phyloP scores from a whole-genome alignment of 30 jellyfish, hydroid and myxozoan genomes.

The Rhopilema esculentum region DNA sequence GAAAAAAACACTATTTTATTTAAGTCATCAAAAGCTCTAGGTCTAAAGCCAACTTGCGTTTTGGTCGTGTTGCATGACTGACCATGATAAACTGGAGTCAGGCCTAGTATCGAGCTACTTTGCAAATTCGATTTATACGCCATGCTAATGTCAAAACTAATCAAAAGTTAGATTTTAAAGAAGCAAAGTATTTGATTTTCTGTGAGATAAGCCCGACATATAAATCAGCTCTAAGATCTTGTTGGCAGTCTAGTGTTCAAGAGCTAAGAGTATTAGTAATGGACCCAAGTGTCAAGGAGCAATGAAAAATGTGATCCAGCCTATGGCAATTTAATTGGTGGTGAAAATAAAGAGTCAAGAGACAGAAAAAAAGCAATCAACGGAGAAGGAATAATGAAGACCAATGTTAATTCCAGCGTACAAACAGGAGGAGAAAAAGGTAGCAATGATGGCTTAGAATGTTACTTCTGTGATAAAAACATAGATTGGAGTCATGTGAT shows the following conservation, averaged over 20 bases:
- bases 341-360: conserved; percentile 31
- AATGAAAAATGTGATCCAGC: conserved; percentile 64
- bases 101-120: too few relatives aligned
- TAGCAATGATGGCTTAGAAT: conserved; percentile 10
- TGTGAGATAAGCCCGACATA: conserved; percentile 77
- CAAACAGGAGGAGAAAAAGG: conserved; percentile 15
- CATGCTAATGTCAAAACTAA: too few relatives aligned
- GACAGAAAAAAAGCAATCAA: conserved; percentile 37
- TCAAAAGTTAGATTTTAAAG: too few relatives aligned
- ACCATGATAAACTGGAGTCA: too few relatives aligned
- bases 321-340: conserved; percentile 47
- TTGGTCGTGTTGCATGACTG: too few relatives aligned
- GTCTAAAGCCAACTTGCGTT: too few relatives aligned
- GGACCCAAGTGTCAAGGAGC: conserved; percentile 61
- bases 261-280: conserved; percentile 36
- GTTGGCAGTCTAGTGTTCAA: conserved; percentile 61
- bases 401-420: conserved; percentile 53
- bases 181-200: too few relatives aligned
- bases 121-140: too few relatives aligned
- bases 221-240: conserved; percentile 55
- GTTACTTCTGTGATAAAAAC: conserved; percentile 50
- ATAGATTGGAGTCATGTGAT: conserved; percentile 54
- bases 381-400: conserved; percentile 25
- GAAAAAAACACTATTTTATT: too few relatives aligned
- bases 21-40: too few relatives aligned